Evolutionary conservation across 2,888 invertebrate species (phyloP).

Genomic region (Alsophila aescularia): DNA sequence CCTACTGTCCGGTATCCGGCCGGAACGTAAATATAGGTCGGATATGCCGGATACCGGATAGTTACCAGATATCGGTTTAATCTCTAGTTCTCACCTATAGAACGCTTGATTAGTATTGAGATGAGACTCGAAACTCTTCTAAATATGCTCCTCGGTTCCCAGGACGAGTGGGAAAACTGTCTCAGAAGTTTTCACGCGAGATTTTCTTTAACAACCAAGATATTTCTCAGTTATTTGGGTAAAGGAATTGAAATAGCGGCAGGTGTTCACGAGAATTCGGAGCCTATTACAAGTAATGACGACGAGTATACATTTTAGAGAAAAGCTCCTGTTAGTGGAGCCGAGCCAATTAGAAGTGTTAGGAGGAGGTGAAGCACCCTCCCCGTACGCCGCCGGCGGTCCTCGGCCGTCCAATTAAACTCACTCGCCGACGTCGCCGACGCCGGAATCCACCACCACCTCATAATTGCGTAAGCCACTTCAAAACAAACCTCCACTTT

Average conservation of each 20-base stretch:
- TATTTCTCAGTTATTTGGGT: slow-evolving; percentile 42
- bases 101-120: slow-evolving; percentile 9
- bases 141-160: slow-evolving; percentile 29
- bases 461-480: slow-evolving; percentile 80
- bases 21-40: no score
- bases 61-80: no score
- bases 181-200: slow-evolving; percentile 39
- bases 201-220: slow-evolving; percentile 34
- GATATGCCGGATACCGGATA: no score
- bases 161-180: slow-evolving; percentile 33
- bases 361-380: slow-evolving; percentile 51
- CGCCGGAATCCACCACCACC: slow-evolving; percentile 57
- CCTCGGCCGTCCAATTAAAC: slow-evolving; percentile 77
- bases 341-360: slow-evolving; percentile 80
- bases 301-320: slow-evolving; percentile 68
- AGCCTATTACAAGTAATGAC: slow-evolving; percentile 67
- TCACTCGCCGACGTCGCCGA: slow-evolving; percentile 52
- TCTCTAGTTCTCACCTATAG: no score
- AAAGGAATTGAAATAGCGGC: slow-evolving; percentile 54
- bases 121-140: slow-evolving; percentile 9
- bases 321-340: slow-evolving; percentile 70
- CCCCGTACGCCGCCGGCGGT: slow-evolving; percentile 44
- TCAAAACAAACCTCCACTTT: slow-evolving; percentile 75
- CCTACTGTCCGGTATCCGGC: no score
- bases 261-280: slow-evolving; percentile 52